Percentiles rank a stretch among this genome's conserved stretches.
Conservation (phyloP, 1,140 invertebrate species). For the Drosophila tsacasi region DNA sequence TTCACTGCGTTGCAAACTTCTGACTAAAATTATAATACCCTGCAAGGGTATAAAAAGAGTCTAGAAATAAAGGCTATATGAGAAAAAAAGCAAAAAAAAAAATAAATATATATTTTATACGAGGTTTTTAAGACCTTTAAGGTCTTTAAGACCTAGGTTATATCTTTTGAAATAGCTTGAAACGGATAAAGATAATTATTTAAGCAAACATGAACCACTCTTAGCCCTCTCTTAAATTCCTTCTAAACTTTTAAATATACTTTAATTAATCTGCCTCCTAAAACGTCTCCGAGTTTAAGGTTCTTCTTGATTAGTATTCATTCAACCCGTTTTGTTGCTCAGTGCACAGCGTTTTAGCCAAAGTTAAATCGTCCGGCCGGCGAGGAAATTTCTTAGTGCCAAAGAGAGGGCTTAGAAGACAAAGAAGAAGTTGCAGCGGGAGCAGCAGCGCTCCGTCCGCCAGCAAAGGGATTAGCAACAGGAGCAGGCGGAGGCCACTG, state of each 20-base stretch:
- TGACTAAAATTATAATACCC: too few species aligned
- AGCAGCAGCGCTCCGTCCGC: neutral
- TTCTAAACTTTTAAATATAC: neutral
- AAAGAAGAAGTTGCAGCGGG: conserved; percentile 29
- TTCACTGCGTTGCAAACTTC: too few species aligned
- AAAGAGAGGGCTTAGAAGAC: conserved; percentile 40
- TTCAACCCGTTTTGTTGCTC: neutral
- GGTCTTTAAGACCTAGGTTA: neutral
- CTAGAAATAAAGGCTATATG: neutral
- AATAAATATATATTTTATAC: neutral
- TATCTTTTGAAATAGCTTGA: neutral
- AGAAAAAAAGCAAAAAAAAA: neutral
- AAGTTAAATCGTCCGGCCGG: conserved; percentile 11
- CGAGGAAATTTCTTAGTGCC: conserved; percentile 26
- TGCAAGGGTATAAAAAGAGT: too few species aligned
- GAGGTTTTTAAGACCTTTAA: neutral
- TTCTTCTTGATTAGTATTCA: neutral
- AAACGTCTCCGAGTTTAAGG: neutral
- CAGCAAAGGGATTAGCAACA: conserved; percentile 19
- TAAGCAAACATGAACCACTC: neutral
- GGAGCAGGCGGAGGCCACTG: conserved; percentile 16
- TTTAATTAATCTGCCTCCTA: too few species aligned
- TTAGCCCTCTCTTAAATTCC: neutral
- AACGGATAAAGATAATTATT: neutral
- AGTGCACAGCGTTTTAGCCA: conserved; percentile 19